phyloP scores from a whole-genome alignment of 1,140 invertebrate genomes.

The Lucilia cuprina region DNA sequence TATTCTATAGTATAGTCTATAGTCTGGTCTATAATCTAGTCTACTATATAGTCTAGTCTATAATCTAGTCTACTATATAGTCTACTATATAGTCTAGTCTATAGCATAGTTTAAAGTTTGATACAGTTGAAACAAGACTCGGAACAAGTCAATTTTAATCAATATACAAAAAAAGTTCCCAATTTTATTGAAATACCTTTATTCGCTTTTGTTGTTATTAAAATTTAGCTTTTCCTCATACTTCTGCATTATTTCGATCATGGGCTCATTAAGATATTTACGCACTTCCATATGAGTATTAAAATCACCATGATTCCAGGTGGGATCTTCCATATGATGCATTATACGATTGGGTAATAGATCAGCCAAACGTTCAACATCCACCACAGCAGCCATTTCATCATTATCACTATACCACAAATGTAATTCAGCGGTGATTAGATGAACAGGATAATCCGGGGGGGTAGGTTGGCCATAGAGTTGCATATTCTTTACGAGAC shows the following conservation, averaged over 20 bases:
- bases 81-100: too few species aligned
- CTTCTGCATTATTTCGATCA: conserved; percentile 48
- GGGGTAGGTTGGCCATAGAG: conserved; percentile 63
- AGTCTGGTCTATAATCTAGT: too few species aligned
- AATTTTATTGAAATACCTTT: not conserved
- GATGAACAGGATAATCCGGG: conserved; percentile 67
- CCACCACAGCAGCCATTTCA: conserved; percentile 66
- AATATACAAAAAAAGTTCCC: too few species aligned
- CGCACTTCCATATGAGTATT: conserved; percentile 43
- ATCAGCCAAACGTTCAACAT: conserved; percentile 66
- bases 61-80: too few species aligned
- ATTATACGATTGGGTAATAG: conserved; percentile 54
- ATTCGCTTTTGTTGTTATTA: not conserved
- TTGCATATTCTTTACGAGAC: conserved; percentile 61
- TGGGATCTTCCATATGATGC: conserved; percentile 64
- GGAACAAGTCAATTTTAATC: too few species aligned
- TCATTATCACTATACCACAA: conserved; percentile 71
- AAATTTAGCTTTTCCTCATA: conserved; percentile 15
- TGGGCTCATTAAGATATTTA: conserved; percentile 48
- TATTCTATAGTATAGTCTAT: too few species aligned
- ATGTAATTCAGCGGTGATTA: conserved; percentile 68
- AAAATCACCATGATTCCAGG: conserved; percentile 72
- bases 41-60: too few species aligned
- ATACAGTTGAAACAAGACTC: too few species aligned
- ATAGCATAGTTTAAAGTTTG: too few species aligned